Conservation (phyloP, 2,888 invertebrate species). For the Marasmarcha lunaedactyla region DNA sequence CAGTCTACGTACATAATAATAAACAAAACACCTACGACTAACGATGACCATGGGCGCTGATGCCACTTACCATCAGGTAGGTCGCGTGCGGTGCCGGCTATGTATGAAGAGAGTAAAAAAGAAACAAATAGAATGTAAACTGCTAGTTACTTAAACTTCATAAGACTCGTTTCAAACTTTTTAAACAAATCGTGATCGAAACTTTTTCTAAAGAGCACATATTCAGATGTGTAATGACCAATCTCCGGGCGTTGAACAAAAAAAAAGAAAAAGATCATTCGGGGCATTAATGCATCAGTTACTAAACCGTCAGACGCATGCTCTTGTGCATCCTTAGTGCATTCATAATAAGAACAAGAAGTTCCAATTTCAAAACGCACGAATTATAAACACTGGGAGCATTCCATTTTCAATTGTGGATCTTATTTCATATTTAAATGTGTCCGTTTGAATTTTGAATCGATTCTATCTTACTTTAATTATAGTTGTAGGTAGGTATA, state of each 20-base stretch:
- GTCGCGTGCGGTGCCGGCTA: not conserved
- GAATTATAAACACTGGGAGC: slow-evolving; percentile 54
- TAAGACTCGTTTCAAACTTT: slow-evolving; percentile 24
- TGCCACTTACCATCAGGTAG: too few relatives aligned
- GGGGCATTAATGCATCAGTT: slow-evolving; percentile 66
- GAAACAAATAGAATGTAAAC: not conserved
- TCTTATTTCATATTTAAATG: slow-evolving; percentile 55
- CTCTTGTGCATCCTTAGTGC: slow-evolving; percentile 63
- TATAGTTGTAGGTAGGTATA: too few relatives aligned
- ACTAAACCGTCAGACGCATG: slow-evolving; percentile 66
- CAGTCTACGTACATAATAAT: too few relatives aligned
- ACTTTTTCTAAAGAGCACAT: slow-evolving; percentile 54
- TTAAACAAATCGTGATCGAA: slow-evolving; percentile 56
- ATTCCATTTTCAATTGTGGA: slow-evolving; percentile 38
- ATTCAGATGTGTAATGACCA: slow-evolving; percentile 69
- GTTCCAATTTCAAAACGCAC: slow-evolving; percentile 56
- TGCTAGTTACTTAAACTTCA: slow-evolving; percentile 8
- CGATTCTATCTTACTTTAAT: too few relatives aligned
- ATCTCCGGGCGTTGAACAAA: slow-evolving; percentile 60
- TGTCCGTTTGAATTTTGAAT: slow-evolving; percentile 18
- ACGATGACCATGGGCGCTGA: too few relatives aligned
- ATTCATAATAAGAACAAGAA: slow-evolving; percentile 63
- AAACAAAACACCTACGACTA: too few relatives aligned
- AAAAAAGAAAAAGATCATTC: slow-evolving; percentile 53
- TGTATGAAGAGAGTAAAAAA: not conserved